phyloP scores from a whole-genome alignment of 1,140 invertebrate species.

The Drosophila repletoides region DNA sequence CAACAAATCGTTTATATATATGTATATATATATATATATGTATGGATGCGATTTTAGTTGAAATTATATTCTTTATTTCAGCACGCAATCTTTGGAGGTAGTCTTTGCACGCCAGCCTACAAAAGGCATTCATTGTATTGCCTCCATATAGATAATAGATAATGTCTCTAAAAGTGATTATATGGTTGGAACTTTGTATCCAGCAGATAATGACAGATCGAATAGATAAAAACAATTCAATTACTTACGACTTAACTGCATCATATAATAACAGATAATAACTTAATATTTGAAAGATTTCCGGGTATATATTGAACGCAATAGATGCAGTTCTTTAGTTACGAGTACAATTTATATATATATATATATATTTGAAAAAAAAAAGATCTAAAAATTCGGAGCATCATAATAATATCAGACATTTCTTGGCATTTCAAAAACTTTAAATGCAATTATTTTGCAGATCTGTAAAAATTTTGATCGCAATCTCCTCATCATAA shows the following conservation, averaged over 20 bases:
- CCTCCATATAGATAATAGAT: conserved; percentile 1
- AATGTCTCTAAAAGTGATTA: too few species aligned
- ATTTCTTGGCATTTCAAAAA: too few species aligned
- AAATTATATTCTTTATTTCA: not conserved
- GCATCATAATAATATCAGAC: not conserved
- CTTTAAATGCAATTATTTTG: conserved; percentile 2
- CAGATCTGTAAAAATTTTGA: too few species aligned
- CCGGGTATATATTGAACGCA: not conserved
- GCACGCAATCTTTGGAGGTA: conserved; percentile 18
- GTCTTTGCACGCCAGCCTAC: not conserved
- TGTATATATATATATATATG: not conserved
- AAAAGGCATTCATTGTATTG: too few species aligned
- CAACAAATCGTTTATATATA: not conserved
- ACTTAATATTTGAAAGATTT: too few species aligned
- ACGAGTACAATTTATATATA: not conserved
- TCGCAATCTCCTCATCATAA: too few species aligned
- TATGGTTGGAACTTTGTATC: not conserved
- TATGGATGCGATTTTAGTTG: not conserved
- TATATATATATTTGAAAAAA: not conserved
- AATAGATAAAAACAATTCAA: not conserved
- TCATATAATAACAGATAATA: too few species aligned
- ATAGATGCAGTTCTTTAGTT: not conserved
- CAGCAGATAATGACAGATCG: conserved; percentile 1
- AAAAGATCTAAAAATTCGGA: not conserved
- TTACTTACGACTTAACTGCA: too few species aligned